Base-by-base conservation (phyloP, 2,113 vertebrate genomes). In the Atlantisia rogersi region DNA sequence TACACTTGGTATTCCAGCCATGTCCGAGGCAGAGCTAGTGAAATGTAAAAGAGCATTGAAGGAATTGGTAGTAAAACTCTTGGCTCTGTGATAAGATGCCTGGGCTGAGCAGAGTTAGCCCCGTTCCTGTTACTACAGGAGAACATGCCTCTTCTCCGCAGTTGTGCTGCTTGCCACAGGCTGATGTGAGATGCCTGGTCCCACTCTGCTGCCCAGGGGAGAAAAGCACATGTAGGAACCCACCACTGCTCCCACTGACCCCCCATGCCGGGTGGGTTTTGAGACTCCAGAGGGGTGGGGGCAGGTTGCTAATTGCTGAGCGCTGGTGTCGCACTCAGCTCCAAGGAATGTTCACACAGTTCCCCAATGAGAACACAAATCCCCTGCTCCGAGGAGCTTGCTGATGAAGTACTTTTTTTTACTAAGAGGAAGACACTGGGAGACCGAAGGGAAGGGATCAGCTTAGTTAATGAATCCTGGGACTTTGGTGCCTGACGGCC, bases 11-110 rank as follows among this genome's bases (percentile, higher is more conserved):
- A 95, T 96, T 95, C 96, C 52, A 75, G 56, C 70, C 92, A 4
- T 35, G 89, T 74, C 68, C 42, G 8, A 80, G 71, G 84, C 95
- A 93, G 79, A 93, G 70, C 82, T 39, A 58, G 60, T 50, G 95
- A 68, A 84, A 95, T 39, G 73, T 79, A 64, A 82, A 91, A 82
- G 69, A 82, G 89, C 89, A 12, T 12, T 68, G 93, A 84, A 96
- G 50, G 92, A 88, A 70, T 22, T 55, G 68, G 39, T 67, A 92
- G 86, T 86, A 94, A 93, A 95, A 84, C 91, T 76, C 86, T 7
- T 63, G 89, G 63, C 62, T 85, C 87, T 76, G 76, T 65, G 95
- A 35, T 84, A 53, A 85, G 87, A n/a, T 53, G 82, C 58, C 74
- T 64, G 69, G 56, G 58, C 52, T 79, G 90, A 59, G 79, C 82